Base-by-base conservation (phyloP, 1,140 invertebrate genomes). In the Acyrthosiphon pisum region DNA sequence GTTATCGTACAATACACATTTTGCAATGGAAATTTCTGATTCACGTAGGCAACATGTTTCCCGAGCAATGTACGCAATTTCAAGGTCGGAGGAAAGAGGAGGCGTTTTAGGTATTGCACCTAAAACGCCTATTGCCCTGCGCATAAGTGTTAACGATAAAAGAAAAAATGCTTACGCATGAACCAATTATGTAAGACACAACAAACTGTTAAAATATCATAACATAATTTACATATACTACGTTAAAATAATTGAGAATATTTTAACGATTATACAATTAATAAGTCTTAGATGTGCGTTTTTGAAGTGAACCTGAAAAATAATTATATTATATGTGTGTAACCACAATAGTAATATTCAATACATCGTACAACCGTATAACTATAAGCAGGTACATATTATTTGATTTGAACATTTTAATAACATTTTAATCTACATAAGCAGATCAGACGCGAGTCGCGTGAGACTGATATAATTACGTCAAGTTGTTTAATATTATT, bases 81-180 rank as follows among this genome's bases (percentile, higher is more conserved):
- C 56, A 83, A 93, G 91, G 91, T 86, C 37, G 37, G 23, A 93
- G 91, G 91, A 93, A 84, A 84, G 91, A 93, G 41, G 91, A 93
- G 91, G 91, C 91, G 91, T 93, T 56, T 84, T 86, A 37, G 76
- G 81, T 86, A 26, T 35, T n/a, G n/a, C n/a, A 76, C 30, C n/a
- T 76, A 76, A 76, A 6, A n/a, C 60, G 60, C n/a, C 30, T 76
- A n/a, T 76, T 76, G 4, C 60, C n/a, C 14, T 14, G 14, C 30
- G 6, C 30, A 18, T n/a, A 53, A 22, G 6, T 76, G n/a, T n/a
- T 30, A 23, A 68, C 11, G 60, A n/a, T n/a, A 18, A 14, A 53
- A 53, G 20, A 53, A 53, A 76, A 76, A 76, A n/a, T 76, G 60
- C 60, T 76, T 35, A 76, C 50, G 50, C 22, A 22, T 53, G 50